Evolutionary conservation across 1,140 invertebrate genomes (phyloP), one percentile per base, ranked within the genome.

Genomic region (Drosophila saltans): DNA sequence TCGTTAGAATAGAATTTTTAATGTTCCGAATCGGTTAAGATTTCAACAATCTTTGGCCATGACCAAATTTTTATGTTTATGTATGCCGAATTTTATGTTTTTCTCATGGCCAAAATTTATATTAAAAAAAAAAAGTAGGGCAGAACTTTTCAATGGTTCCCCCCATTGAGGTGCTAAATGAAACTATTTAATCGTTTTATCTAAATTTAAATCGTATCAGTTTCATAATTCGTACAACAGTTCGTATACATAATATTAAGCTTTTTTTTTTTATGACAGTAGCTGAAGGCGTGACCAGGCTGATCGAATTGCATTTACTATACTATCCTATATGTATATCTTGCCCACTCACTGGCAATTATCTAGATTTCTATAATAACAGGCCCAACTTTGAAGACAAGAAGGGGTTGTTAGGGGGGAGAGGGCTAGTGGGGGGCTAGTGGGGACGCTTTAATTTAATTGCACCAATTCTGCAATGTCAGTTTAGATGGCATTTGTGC

Each of bases 251-350:
- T 83, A 77, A 67, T 80, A 72, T 80, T 43, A 28, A 48, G 61
- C 33, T 16, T 16, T 16, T 16, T n/a, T 2, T 36, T 36, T 6
- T 36, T 3, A 36, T 36, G 45, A 26, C 45, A 52, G 45, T 52
- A 26, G 45, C 21, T 26, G n/a, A 52, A 52, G 45, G 45, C 45
- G 45, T 69, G 59, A 66, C 67, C 56, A 43, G 28, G 1, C 57
- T 43, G 77, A 79, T 85, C 67, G 56, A 67, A 74, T 83, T 71
- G 56, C 83, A 78, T 40, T 39, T 68, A 66, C 78, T 70, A 36
- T 36, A 2, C 45, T 10, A 26, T 10, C 6, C n/a, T 24, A 5
- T 36, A 36, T 36, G 33, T 36, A 36, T 36, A 36, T 36, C 33
- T 36, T 6, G 33, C 45, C 45, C 45, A 52, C 8, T 52, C n/a